These are phyloP conservation scores for Rhizoglyphus robini DNA, from an alignment of 1,140 invertebrate genomes.

Conservation along the genomic window DNA sequence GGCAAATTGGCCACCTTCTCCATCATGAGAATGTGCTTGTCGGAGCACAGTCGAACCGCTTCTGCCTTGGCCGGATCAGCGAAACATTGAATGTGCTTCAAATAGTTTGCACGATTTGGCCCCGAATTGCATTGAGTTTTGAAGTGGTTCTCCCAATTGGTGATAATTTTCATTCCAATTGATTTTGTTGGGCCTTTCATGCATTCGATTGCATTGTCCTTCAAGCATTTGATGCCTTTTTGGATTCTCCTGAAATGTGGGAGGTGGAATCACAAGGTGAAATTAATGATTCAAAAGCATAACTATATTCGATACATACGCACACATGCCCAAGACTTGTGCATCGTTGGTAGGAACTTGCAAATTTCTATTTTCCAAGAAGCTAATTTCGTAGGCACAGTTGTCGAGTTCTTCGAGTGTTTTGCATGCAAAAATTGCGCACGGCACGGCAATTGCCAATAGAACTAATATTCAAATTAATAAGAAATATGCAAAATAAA, in stretches of 20 bases:
- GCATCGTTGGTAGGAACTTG: not conserved
- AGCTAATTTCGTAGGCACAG: slow-evolving; percentile 10
- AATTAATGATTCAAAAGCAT: too few species aligned
- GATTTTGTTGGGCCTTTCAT: not conserved
- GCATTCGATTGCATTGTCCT: not conserved
- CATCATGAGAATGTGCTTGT: too few species aligned
- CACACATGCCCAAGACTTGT: slow-evolving; percentile 5
- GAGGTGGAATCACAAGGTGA: too few species aligned
- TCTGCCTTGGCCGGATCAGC: too few species aligned
- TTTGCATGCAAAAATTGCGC: slow-evolving; percentile 10
- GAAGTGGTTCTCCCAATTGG: not conserved
- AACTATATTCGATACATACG: too few species aligned
- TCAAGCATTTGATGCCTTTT: slow-evolving; percentile 4
- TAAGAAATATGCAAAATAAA: too few species aligned
- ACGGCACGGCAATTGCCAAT: too few species aligned
- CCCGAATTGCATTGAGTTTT: not conserved
- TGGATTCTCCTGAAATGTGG: not conserved
- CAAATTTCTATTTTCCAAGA: not conserved
- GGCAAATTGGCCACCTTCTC: not conserved
- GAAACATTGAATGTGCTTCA: too few species aligned
- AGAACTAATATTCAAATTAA: too few species aligned
- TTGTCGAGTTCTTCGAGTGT: slow-evolving; percentile 1
- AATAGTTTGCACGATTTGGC: not conserved
- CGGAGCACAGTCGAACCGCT: too few species aligned
- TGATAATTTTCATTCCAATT: not conserved